Base-by-base conservation (phyloP, 2,888 invertebrate genomes). In the Apotomis turbidana region DNA sequence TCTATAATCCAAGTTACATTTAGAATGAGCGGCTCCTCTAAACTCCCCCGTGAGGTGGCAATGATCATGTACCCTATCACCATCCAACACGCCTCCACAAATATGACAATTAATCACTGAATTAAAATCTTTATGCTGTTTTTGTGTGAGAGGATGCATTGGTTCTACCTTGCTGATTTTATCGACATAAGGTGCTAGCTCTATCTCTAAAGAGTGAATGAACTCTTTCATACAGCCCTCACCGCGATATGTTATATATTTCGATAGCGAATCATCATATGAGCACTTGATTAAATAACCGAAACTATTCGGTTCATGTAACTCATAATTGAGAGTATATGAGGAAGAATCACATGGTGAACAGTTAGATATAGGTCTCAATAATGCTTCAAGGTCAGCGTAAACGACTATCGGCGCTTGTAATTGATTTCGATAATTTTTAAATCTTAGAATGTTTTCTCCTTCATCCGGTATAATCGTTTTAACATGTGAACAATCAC, bases 211-310 rank as follows among this genome's bases (percentile, higher is more conserved):
- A 2, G 64, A 64, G 5, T 4, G 0, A 38, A 64, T 36, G 15
- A 64, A 64, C 9, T 52, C 8, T 36, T 41, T 54, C 5, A 4
- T 38, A 13, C 64, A 64, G 36, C 38, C 41, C 4, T 38, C n/a
- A 38, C 64, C 64, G 3, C 54, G 12, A 8, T 64, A 64, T 4
- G 38, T 52, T n/a, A 64, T 3, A 13, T 38, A 64, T 54, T 64
- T 64, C 4, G 9, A 13, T 8, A 38, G 38, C 4, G 64, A n/a
- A n/a, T 61, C 46, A 46, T 61, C 46, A 46, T 54, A 64, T 2
- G n/a, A 6, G 12, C 64, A 64, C 9, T 64, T 64, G 8, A 64
- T 64, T 8, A 27, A 63, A 12, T 63, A 63, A 3, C 63, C 63
- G 9, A 8, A 60, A 41, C 60, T 60, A 44, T 0, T 12, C 6